Evolutionary conservation across 2,797 vertebrate species (phyloP).

Genomic region (Austrolebias charrua): DNA sequence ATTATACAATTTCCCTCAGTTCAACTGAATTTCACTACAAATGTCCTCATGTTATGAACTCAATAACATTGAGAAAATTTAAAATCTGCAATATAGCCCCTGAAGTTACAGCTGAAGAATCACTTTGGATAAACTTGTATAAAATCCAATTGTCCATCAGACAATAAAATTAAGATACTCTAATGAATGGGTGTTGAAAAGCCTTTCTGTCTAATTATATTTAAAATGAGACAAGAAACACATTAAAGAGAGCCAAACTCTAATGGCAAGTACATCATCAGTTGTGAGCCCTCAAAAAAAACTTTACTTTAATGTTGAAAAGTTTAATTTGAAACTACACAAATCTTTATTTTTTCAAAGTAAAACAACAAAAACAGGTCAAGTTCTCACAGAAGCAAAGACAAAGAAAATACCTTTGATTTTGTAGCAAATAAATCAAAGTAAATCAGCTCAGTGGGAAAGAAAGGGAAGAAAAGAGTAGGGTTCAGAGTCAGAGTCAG

Average conservation of each 20-base stretch:
- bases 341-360: too few relatives aligned
- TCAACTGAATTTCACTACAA: slow-evolving; percentile 7
- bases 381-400: too few relatives aligned
- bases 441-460: slow-evolving; percentile 26
- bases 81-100: slow-evolving; percentile 1
- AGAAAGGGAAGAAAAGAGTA: slow-evolving; percentile 13
- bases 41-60: slow-evolving; percentile 20
- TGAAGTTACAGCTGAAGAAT: slow-evolving; percentile 3
- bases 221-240: background rate
- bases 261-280: background rate
- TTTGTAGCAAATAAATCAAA: slow-evolving; percentile 27
- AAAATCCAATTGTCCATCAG: slow-evolving; percentile 2
- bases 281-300: background rate
- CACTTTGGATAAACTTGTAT: slow-evolving; percentile 5
- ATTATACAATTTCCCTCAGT: background rate
- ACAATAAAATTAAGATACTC: slow-evolving; percentile 17
- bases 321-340: too few relatives aligned
- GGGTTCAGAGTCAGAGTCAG: too few relatives aligned
- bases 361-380: too few relatives aligned
- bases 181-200: slow-evolving; percentile 13
- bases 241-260: background rate
- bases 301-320: too few relatives aligned
- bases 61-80: slow-evolving; percentile 6
- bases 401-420: too few relatives aligned
- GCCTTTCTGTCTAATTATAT: slow-evolving; percentile 1